These are phyloP conservation scores for Mnemiopsis leidyi DNA, from an alignment of 37 sponge, comb jelly and placozoan species.

Conservation along the genomic window DNA sequence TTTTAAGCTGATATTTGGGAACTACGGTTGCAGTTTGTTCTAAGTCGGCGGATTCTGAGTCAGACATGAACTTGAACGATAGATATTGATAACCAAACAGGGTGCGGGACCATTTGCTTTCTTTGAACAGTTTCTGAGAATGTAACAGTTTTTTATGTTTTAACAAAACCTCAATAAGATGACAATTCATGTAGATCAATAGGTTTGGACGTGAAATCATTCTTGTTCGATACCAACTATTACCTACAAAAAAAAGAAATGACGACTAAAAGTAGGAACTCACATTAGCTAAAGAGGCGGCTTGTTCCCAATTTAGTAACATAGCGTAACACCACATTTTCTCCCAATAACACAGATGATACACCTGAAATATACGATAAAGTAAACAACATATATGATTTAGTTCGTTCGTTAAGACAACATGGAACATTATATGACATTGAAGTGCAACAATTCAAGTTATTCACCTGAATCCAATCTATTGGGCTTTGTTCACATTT, in stretches of 20 bases:
- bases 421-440: constrained; percentile 30
- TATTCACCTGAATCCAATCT: constrained; percentile 3
- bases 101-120: constrained; percentile 26
- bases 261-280: too few relatives aligned
- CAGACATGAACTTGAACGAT: constrained; percentile 5
- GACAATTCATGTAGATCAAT: too few relatives aligned
- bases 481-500: not conserved
- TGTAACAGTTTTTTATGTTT: too few relatives aligned
- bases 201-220: too few relatives aligned
- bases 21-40: not conserved
- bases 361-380: too few relatives aligned
- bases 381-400: too few relatives aligned
- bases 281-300: not conserved
- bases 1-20: constrained; percentile 44
- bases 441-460: not conserved
- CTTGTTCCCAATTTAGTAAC: constrained; percentile 29
- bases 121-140: not conserved
- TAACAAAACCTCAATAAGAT: too few relatives aligned
- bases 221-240: too few relatives aligned
- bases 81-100: constrained; percentile 1
- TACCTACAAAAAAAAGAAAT: too few relatives aligned
- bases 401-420: too few relatives aligned
- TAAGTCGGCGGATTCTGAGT: not conserved
- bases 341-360: constrained; percentile 53
- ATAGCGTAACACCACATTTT: constrained; percentile 59